These are phyloP conservation scores for Scomber japonicus DNA, from an alignment of 2,113 vertebrate species.

Conservation along the genomic window DNA sequence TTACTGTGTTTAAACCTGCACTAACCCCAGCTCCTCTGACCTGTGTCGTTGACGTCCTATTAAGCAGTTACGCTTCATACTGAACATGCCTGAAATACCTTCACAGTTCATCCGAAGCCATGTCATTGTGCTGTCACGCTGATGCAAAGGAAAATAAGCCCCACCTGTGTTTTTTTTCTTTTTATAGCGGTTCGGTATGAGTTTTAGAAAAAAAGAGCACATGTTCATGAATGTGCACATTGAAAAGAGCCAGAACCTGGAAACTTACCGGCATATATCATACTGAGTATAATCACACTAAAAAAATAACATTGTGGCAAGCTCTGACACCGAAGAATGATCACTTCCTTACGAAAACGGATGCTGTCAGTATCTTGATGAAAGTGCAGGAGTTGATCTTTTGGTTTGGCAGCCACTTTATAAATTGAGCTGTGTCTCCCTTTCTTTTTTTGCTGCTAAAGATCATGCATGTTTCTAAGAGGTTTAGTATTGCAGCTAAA, in stretches of 20 bases:
- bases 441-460: not conserved
- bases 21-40: not conserved
- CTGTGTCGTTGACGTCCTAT: too few relatives aligned
- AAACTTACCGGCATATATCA: too few relatives aligned
- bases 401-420: not conserved
- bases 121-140: not conserved
- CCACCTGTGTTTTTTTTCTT: not conserved
- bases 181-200: not conserved
- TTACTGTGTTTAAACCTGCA: not conserved
- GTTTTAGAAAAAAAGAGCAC: too few relatives aligned
- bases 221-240: not conserved
- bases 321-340: too few relatives aligned
- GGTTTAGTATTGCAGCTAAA: not conserved
- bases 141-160: not conserved
- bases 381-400: conserved; percentile 9
- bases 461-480: not conserved
- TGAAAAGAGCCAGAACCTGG: too few relatives aligned
- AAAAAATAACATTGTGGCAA: not conserved
- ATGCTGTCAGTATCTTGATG: not conserved
- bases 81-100: conserved; percentile 5
- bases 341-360: too few relatives aligned
- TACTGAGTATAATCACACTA: too few relatives aligned
- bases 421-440: too few relatives aligned
- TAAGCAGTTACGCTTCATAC: not conserved
- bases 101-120: not conserved